Base-by-base conservation (phyloP, 2,888 invertebrate species). In the Tinea trinotella region DNA sequence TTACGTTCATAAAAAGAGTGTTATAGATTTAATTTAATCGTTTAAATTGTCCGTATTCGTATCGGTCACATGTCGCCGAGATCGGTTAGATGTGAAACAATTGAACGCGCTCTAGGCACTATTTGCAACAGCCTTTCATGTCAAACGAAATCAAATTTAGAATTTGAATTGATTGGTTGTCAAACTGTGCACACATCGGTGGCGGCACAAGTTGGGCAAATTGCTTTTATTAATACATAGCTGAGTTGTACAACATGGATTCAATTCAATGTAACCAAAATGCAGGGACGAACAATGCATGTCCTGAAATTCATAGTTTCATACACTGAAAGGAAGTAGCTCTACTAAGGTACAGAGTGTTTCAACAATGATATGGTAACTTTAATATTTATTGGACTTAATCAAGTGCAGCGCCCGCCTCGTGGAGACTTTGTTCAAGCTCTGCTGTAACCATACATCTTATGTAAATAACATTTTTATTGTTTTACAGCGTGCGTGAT, bases 321-420 rank as follows among this genome's bases (percentile, higher is more conserved):
- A 19, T 19, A 19, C 17, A 7, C 46, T 46, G 46, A 46, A 24
- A 50, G 50, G 50, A 50, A 50, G 22, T 24, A 40, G 4, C 20
- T 48, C 17, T 18, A 50, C 19, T 19, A 50, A 7, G 24, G 24
- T 18, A 48, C 18, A 10, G 18, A 15, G 24, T 71, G 71, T 70
- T 74, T 71, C 70, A 77, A 82, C 82, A 83, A 84, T 79, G 79
- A 79, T 79, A 78, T 74, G 74, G 76, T 76, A 76, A 75, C 75
- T 82, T 81, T 79, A 84, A 84, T 82, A 84, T 84, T 83, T 82
- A 84, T 84, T 76, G 76, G 76, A 77, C 30, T 30, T 30, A 30
- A 30, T 30, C 30, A 30, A 30, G 30, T 30, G 30, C 30, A 30
- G 30, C 30, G 30, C 30, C 30, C 9, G 9, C 9, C 30, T 30